Evolutionary conservation across 2,113 vertebrate species (phyloP), one percentile per base, ranked within the genome.

Genomic region (Hemicordylus capensis): DNA sequence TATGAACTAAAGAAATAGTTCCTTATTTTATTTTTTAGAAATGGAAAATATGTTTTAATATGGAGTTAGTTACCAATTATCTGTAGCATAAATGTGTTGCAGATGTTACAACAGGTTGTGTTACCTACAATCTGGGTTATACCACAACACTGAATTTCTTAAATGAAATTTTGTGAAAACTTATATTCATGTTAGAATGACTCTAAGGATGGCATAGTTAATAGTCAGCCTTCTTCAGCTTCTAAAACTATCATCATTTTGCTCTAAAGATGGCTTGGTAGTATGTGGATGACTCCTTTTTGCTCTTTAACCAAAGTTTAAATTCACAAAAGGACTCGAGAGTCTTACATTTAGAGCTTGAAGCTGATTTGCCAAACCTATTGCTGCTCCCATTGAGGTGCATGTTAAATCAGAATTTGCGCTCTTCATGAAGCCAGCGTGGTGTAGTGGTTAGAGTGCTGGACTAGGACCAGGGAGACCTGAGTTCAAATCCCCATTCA

Each of bases 31-130:
- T 46, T 72, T 44, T 26, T 26, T 54, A 54, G 17, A 54, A 56
- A 17, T 0, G 0, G 74, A 86, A 90, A 44, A 59, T 90, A 76
- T 90, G n/a, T 91, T 63, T 69, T 58, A 80, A 84, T 88, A 37
- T 89, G 90, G 86, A 92, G 88, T 94, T 88, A 86, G 58, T 89
- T 91, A 75, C 37, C 89, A 86, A 54, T 83, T 91, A 83, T 90
- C 89, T 90, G 22, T 90, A 89, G 75, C 75, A 90, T 90, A 85
- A 0, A 6, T 2, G 70, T 86, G 82, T 88, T 90, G 84, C 89
- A 85, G 87, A 88, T 83, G 81, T 82, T 64, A 85, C 89, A 87
- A 85, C 69, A 90, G 67, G 64, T 44, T 91, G 80, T 73, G 63
- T 90, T 90, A 78, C 88, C 73, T 81, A 79, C 61, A 42, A 92